Conservation (phyloP, 2,113 vertebrate genomes). For the Trichomycterus rosablanca region DNA sequence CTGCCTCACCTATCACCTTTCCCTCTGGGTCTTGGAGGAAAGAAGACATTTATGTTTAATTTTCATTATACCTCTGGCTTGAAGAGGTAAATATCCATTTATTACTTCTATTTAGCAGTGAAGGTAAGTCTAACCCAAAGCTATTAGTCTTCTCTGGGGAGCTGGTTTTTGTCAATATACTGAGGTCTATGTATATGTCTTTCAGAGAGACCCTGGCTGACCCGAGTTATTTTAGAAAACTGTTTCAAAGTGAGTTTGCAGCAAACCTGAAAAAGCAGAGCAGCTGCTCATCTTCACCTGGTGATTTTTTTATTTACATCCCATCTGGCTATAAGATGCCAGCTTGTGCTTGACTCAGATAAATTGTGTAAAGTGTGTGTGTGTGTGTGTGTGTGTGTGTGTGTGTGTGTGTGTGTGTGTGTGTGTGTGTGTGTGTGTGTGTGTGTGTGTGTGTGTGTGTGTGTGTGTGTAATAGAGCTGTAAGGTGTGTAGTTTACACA, state of each 20-base stretch:
- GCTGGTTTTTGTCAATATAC: not conserved
- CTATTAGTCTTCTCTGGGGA: slow-evolving; percentile 11
- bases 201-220: slow-evolving; percentile 3
- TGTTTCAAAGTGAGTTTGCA: not conserved
- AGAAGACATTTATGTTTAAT: slow-evolving; percentile 17
- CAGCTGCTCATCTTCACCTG: too few relatives aligned
- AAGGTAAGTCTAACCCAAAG: slow-evolving; percentile 22
- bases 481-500: slow-evolving; percentile 28
- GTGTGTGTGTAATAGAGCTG: slow-evolving; percentile 9
- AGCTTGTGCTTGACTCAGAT: slow-evolving; percentile 5
- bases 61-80: slow-evolving; percentile 37
- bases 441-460: too few relatives aligned
- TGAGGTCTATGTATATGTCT: slow-evolving; percentile 25
- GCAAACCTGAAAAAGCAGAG: too few relatives aligned
- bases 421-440: too few relatives aligned
- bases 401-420: too few relatives aligned
- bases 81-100: slow-evolving; percentile 28
- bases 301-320: too few relatives aligned
- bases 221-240: slow-evolving; percentile 14
- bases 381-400: too few relatives aligned
- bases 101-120: slow-evolving; percentile 7
- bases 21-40: slow-evolving; percentile 2
- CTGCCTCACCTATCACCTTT: slow-evolving; percentile 20
- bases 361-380: slow-evolving; percentile 10
- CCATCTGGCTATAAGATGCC: too few relatives aligned